Evolutionary conservation across 2,797 vertebrate genomes (phyloP).

Genomic region (Enteromius mattozi): DNA sequence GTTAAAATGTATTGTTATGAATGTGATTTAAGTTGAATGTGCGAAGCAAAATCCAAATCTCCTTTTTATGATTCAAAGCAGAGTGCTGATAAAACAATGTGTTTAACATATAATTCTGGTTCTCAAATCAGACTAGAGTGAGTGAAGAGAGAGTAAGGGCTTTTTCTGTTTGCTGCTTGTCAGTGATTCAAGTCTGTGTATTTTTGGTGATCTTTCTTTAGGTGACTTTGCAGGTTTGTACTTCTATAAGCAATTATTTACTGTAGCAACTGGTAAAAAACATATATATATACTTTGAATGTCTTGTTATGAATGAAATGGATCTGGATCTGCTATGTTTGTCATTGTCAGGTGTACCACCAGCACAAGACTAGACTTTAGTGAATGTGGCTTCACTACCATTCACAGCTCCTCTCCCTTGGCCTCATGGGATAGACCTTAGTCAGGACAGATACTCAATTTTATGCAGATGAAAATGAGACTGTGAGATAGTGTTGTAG

Average conservation of each 20-base stretch:
- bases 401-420: neutral
- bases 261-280: too few relatives aligned
- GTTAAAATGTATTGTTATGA: slow-evolving; percentile 28
- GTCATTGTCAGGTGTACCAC: neutral
- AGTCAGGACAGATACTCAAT: neutral
- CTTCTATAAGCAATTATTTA: too few relatives aligned
- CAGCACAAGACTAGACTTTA: neutral
- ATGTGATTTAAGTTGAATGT: slow-evolving; percentile 19
- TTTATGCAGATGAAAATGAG: neutral
- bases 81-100: slow-evolving; percentile 1
- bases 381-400: neutral
- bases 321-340: neutral
- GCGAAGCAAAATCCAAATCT: slow-evolving; percentile 1
- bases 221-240: neutral
- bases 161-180: neutral
- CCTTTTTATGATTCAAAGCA: neutral
- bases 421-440: neutral
- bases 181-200: neutral
- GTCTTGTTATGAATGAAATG: neutral
- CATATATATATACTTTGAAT: neutral
- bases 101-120: neutral
- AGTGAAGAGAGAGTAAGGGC: neutral
- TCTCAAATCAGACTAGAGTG: neutral
- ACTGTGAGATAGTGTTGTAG: neutral
- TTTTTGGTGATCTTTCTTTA: neutral